phyloP scores from a whole-genome alignment of 2,888 invertebrate species.

The Leistus spinibarbis region DNA sequence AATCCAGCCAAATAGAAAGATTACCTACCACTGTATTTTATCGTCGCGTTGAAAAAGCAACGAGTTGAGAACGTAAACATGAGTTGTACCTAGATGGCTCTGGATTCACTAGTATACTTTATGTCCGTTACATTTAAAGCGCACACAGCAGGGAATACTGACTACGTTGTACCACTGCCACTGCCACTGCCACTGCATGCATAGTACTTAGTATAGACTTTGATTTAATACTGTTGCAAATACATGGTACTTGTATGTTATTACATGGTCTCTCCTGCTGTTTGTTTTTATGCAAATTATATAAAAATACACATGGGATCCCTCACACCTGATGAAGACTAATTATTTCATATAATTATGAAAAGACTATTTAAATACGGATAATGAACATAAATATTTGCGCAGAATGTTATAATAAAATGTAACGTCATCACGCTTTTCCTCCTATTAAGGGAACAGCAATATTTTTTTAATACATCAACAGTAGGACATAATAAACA shows the following conservation, averaged over 20 bases:
- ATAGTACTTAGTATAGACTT: neutral
- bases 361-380: neutral
- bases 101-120: neutral
- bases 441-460: too few species aligned
- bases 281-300: neutral
- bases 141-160: neutral
- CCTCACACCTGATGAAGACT: neutral
- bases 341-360: neutral
- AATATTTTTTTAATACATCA: too few species aligned
- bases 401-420: too few species aligned
- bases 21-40: conserved; percentile 1
- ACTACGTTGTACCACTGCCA: neutral
- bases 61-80: neutral
- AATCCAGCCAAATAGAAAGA: neutral
- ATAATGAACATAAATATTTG: neutral
- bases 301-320: neutral
- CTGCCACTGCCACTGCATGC: too few species aligned
- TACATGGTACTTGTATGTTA: neutral
- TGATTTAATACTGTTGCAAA: neutral
- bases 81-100: neutral
- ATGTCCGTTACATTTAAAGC: neutral
- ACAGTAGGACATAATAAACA: too few species aligned
- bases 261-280: neutral
- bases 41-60: neutral
- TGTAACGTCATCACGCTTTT: too few species aligned